phyloP scores from a whole-genome alignment of 2,888 invertebrate species.

The Glaucopsyche alexis region DNA sequence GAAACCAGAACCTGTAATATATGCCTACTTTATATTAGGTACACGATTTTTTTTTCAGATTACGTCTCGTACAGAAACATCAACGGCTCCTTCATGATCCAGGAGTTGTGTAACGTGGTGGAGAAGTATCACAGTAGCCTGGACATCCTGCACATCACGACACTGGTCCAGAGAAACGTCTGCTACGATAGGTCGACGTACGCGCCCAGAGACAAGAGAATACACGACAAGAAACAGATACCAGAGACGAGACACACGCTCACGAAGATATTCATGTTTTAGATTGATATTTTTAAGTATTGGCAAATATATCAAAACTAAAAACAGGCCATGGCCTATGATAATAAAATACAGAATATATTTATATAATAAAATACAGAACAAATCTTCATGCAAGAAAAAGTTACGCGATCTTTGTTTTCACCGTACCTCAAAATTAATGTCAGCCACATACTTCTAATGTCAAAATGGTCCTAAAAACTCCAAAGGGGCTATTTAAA shows the following conservation, averaged over 20 bases:
- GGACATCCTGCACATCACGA: conserved; percentile 58
- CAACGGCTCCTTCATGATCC: conserved; percentile 60
- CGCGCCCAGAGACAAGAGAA: conserved; percentile 42
- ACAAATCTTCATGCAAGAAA: too few species aligned
- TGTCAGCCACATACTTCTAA: too few species aligned
- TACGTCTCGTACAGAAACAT: conserved; percentile 53
- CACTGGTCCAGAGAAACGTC: conserved; percentile 50
- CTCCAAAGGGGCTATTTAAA: too few species aligned
- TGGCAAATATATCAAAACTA: too few species aligned
- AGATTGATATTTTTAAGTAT: background rate
- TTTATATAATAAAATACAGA: too few species aligned
- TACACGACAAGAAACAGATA: conserved; percentile 58
- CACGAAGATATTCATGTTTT: conserved; percentile 53
- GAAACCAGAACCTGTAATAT: too few species aligned
- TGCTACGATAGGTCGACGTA: conserved; percentile 50
- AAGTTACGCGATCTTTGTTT: too few species aligned
- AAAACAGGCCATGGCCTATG: too few species aligned
- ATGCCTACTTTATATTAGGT: too few species aligned
- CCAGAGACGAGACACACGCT: conserved; percentile 60
- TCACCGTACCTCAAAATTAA: too few species aligned
- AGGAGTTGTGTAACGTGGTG: conserved; percentile 56
- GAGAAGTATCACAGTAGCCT: conserved; percentile 43
- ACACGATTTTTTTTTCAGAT: conserved; percentile 49
- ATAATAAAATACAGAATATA: too few species aligned
- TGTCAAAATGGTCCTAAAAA: too few species aligned